Base-by-base conservation (phyloP, 2,797 vertebrate species). In the Spinus pinus region DNA sequence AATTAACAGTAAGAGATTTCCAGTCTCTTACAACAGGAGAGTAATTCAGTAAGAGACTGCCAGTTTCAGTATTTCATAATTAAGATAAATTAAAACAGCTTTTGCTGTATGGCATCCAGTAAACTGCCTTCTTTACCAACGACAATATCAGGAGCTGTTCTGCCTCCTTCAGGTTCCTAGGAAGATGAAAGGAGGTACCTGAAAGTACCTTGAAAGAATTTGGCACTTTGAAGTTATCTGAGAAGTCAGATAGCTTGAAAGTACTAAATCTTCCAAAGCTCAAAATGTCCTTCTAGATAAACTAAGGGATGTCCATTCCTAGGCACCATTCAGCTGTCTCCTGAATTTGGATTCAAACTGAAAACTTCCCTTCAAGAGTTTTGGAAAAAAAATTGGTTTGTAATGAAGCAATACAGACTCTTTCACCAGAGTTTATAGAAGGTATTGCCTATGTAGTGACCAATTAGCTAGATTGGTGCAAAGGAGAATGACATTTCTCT, bases 361-460 rank as follows among this genome's bases (percentile, higher is more conserved):
- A 62, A 83, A 78, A 9, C 1, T n/a, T 54, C 7, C 41, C 3
- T 72, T 86, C 4, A 33, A 30, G 6, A 10, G 8, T 8, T 53
- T 67, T 22, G 27, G n/a, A 56, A 78, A 49, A 56, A 47, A 39
- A 81, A 71, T 61, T 1, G 4, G 7, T 16, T 60, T 44, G 1
- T 51, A 57, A 46, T 31, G 35, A 67, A 56, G 14, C 6, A 39
- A 28, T 42, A 16, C 0, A 60, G 18, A 37, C 2, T 18, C 41
- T 57, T 65, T 44, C 31, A 47, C 18, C 53, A 9, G 8, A 64
- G 7, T 39, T 80, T 44, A 60, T 24, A n/a, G 41, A 60, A 67
- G 6, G 10, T n/a, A 23, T 44, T 19, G 1, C 7, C 42, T 51
- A 19, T 1, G 5, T 2, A 49, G 33, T 2, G 7, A 54, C 5